Evolutionary conservation across 2,888 invertebrate species (phyloP), one percentile per base, ranked within the genome.

Genomic region (Hetaerina titia): DNA sequence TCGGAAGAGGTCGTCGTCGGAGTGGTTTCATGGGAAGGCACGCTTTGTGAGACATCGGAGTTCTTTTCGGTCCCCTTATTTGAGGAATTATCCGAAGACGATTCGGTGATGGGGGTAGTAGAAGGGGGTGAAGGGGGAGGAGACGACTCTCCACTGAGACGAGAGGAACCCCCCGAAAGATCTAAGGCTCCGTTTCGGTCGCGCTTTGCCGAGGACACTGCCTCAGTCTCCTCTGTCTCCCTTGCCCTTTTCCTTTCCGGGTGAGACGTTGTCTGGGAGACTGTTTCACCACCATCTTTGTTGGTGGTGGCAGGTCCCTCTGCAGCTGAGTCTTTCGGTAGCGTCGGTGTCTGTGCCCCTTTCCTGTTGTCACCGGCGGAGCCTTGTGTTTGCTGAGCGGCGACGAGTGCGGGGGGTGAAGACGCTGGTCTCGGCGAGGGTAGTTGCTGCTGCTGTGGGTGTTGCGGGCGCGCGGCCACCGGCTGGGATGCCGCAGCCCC

Each of bases 371-470:
- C 92, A 8, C 92, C 69, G 13, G 92, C 92, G 11, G 92, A 74
- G 15, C 56, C 92, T n/a, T 92, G 92, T 15, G 92, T 92, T 56
- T 92, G 92, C 92, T 92, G 92, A 56, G 64, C 69, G 1, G 74
- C 92, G 22, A 92, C 69, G 56, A 92, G 92, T 2, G 92, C 92
- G 4, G 92, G 92, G 4, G 92, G 92, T 0, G 92, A 92, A 4
- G 92, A 92, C 8, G 92, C 92, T 22, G 92, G 92, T 31, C 92
- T 69, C 64, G 92, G 92, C 7, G 92, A 92, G n/a, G 92, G 92
- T 9, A 92, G 92, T 15, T 92, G 92, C 74, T 92, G 90, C 64
- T 90, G 90, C 45, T 90, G 92, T 0, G 92, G 74, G 45, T 92
- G 92, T 5, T 92, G 92, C 25, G 90, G 64, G 22, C 90, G 90